Conservation (phyloP, 2,888 invertebrate genomes). For the Acronicta leporina region DNA sequence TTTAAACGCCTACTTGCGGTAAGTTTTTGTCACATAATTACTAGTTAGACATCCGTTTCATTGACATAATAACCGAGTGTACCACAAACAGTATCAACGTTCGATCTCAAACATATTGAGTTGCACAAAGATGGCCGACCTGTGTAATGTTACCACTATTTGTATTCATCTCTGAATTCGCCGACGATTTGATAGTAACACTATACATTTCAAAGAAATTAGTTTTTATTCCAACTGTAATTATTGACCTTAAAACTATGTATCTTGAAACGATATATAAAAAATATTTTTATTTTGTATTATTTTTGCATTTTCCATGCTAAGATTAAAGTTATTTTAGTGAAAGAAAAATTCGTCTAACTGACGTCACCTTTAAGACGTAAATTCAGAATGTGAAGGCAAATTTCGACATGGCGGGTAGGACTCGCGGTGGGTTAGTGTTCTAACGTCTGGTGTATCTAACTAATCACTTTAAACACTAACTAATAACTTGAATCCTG, state of each 20-base stretch:
- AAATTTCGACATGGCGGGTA: too few species aligned
- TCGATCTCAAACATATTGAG: conserved; percentile 64
- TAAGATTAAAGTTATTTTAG: too few species aligned
- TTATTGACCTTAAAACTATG: background rate
- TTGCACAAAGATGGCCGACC: conserved; percentile 66
- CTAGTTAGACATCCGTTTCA: conserved; percentile 48
- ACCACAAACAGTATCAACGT: conserved; percentile 59
- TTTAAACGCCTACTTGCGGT: conserved; percentile 21
- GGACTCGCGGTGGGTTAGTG: too few species aligned
- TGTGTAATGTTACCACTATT: conserved; percentile 23
- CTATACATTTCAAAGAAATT: background rate
- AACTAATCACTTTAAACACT: too few species aligned
- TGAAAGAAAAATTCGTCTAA: too few species aligned
- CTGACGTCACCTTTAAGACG: too few species aligned
- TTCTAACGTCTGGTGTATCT: too few species aligned
- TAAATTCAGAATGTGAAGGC: too few species aligned
- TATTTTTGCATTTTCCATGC: too few species aligned
- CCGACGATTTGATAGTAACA: conserved; percentile 10
- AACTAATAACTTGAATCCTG: too few species aligned
- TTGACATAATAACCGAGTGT: conserved; percentile 37
- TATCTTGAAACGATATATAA: background rate
- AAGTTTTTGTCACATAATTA: conserved; percentile 53
- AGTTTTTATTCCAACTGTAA: background rate
- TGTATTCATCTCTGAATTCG: background rate
- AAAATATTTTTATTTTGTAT: too few species aligned